Conservation (phyloP, 1,140 invertebrate genomes). For the Microvelia longipes region DNA sequence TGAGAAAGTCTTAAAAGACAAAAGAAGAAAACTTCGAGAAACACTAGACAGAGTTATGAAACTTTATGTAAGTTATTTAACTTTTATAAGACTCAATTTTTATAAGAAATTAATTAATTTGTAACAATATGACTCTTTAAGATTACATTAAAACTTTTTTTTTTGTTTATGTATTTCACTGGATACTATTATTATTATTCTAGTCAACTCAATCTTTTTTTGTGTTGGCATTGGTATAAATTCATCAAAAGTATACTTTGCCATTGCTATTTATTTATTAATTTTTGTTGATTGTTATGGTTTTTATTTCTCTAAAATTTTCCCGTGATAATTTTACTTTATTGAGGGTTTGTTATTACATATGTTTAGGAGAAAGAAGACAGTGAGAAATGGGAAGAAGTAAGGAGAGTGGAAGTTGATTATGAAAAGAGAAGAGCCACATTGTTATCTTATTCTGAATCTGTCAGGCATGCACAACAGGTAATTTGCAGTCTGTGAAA, state of each 20-base stretch:
- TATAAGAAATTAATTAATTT: too few relatives aligned
- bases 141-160: too few relatives aligned
- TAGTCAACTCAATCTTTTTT: too few relatives aligned
- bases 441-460: slow-evolving; percentile 83
- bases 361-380: slow-evolving; percentile 79
- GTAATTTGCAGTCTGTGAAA: slow-evolving; percentile 38
- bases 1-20: slow-evolving; percentile 93
- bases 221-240: too few relatives aligned
- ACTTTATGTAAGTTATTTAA: slow-evolving; percentile 77
- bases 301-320: too few relatives aligned
- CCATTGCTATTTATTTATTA: too few relatives aligned
- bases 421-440: slow-evolving; percentile 80
- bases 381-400: slow-evolving; percentile 77
- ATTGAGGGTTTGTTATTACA: slow-evolving; percentile 9
- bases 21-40: slow-evolving; percentile 87
- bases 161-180: too few relatives aligned
- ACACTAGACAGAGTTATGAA: slow-evolving; percentile 84
- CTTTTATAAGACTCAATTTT: too few relatives aligned
- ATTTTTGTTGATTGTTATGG: too few relatives aligned
- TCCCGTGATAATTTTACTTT: neutral
- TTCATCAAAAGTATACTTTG: too few relatives aligned
- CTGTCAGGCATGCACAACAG: slow-evolving; percentile 84
- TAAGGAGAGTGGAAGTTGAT: slow-evolving; percentile 78
- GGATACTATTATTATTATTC: too few relatives aligned
- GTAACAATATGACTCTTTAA: too few relatives aligned